phyloP scores from a whole-genome alignment of 2,113 vertebrate genomes.

The Corythoichthys intestinalis region DNA sequence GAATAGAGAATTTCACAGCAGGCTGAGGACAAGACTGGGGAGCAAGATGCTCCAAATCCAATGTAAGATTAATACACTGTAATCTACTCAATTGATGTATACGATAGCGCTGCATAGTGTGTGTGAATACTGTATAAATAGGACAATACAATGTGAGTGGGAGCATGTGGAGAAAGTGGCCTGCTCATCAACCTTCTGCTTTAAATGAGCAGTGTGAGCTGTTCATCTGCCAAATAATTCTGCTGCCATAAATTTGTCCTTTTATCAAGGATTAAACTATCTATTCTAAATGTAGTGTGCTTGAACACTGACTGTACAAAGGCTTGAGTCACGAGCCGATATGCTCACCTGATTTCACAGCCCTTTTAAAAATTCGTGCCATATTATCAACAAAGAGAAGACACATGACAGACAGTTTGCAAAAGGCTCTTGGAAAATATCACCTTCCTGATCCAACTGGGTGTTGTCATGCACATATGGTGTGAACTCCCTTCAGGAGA shows the following conservation, averaged over 20 bases:
- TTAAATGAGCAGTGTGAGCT: neutral
- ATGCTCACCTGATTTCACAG: constrained; percentile 14
- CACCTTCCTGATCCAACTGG: constrained; percentile 46
- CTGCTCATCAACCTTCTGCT: constrained; percentile 20
- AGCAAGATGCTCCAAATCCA: constrained; percentile 28
- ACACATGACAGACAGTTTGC: constrained; percentile 19
- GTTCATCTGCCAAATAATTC: constrained; percentile 3
- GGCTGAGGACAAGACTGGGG: constrained; percentile 16
- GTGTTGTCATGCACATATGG: constrained; percentile 65
- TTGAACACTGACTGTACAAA: constrained; percentile 7
- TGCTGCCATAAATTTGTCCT: neutral
- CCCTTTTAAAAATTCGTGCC: neutral
- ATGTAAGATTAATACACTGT: constrained; percentile 47
- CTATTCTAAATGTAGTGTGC: neutral
- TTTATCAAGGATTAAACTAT: constrained; percentile 31
- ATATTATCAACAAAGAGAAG: constrained; percentile 19
- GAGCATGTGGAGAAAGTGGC: constrained; percentile 8
- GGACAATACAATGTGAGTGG: neutral
- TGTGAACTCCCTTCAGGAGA: constrained; percentile 59
- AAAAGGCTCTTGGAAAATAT: constrained; percentile 25
- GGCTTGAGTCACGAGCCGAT: constrained; percentile 13
- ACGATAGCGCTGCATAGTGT: constrained; percentile 11
- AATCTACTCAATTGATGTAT: constrained; percentile 52
- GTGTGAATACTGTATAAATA: neutral
- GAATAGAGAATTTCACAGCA: constrained; percentile 46